These are phyloP conservation scores for Papilio helenus DNA, from an alignment of 1,140 invertebrate genomes.

Conservation along the genomic window DNA sequence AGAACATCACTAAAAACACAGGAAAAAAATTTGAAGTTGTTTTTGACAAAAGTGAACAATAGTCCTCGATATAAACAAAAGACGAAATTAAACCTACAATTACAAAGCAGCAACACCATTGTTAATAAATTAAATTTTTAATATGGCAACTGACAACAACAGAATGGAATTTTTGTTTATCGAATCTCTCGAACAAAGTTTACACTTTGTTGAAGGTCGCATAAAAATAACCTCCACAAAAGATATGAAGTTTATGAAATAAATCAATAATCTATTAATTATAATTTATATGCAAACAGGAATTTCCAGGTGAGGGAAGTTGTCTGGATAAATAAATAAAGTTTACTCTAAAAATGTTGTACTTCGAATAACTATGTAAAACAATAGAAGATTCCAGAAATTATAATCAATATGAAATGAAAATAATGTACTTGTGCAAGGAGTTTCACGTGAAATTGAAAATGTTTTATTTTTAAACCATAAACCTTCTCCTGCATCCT, in stretches of 20 bases:
- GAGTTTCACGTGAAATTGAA: no score
- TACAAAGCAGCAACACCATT: no score
- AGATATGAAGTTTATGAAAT: conserved; percentile 17
- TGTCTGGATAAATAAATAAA: not conserved
- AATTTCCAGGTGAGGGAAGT: conserved; percentile 1
- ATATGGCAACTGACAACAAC: not conserved
- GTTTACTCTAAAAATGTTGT: not conserved
- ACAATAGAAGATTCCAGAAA: not conserved
- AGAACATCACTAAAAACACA: no score
- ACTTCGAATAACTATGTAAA: not conserved
- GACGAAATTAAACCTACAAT: no score
- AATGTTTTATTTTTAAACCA: no score
- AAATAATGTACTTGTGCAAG: not conserved
- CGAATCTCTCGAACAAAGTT: not conserved
- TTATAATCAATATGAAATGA: not conserved
- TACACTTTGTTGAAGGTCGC: conserved; percentile 1
- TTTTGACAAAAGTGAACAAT: no score
- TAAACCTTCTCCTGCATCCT: no score
- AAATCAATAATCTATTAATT: conserved; percentile 13
- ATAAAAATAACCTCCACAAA: not conserved
- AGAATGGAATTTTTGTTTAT: not conserved
- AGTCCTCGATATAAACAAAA: no score
- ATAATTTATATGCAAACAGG: not conserved
- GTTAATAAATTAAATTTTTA: not conserved
- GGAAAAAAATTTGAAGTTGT: no score